Conservation (phyloP, 2,888 invertebrate genomes). For the Pterostichus madidus region DNA sequence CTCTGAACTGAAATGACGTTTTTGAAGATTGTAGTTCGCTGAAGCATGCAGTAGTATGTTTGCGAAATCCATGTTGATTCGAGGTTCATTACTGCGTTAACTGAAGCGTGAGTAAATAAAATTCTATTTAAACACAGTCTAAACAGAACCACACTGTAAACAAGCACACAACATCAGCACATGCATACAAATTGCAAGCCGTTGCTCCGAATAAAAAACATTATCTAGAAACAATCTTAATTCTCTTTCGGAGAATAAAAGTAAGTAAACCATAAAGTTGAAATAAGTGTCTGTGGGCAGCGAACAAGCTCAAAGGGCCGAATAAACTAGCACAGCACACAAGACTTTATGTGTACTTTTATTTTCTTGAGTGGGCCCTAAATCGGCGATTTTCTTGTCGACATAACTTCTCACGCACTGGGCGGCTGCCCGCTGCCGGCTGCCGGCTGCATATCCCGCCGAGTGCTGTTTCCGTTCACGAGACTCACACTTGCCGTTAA, state of each 20-base stretch:
- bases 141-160: conserved; percentile 22
- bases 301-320: background rate
- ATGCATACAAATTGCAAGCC: conserved; percentile 1
- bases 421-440: background rate
- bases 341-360: conserved; percentile 65
- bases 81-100: background rate
- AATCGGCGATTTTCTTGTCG: conserved; percentile 64
- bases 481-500: conserved; percentile 20
- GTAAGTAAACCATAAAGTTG: conserved; percentile 4
- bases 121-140: conserved; percentile 22
- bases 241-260: no score
- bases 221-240: no score
- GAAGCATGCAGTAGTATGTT: background rate
- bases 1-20: no score
- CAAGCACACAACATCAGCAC: background rate
- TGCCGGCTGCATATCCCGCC: conserved; percentile 25
- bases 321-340: conserved; percentile 32
- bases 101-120: conserved; percentile 21
- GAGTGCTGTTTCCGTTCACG: conserved; percentile 47
- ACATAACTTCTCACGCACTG: conserved; percentile 64
- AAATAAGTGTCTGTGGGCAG: conserved; percentile 19
- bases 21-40: no score
- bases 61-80: conserved; percentile 3
- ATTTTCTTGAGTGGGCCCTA: conserved; percentile 65
- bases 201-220: background rate